phyloP scores from a whole-genome alignment of 2,888 invertebrate genomes.

The Amitus sp. region DNA sequence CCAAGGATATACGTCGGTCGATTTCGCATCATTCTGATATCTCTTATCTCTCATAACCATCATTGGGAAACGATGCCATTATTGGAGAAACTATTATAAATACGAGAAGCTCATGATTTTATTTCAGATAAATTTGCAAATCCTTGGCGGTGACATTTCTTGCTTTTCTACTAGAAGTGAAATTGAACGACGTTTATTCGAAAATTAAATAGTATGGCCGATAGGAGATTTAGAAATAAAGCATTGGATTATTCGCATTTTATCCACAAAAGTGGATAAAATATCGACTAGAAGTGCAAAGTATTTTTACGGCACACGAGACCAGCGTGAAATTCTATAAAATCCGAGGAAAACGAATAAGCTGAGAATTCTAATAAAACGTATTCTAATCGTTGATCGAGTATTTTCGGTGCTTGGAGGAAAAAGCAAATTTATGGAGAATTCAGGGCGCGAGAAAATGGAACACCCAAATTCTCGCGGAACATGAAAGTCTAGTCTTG shows the following conservation, averaged over 20 bases:
- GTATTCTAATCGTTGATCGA: too few species aligned
- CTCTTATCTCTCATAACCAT: not conserved
- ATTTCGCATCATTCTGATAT: not conserved
- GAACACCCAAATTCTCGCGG: constrained; percentile 20
- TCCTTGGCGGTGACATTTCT: too few species aligned
- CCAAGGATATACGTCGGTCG: not conserved
- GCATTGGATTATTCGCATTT: not conserved
- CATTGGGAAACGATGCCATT: not conserved
- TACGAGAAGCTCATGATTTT: too few species aligned
- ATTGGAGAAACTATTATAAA: not conserved
- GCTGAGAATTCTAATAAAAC: constrained; percentile 27
- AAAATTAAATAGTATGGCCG: too few species aligned
- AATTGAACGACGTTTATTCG: not conserved
- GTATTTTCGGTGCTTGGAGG: too few species aligned
- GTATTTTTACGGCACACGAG: not conserved
- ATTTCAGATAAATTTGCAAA: too few species aligned
- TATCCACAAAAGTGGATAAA: too few species aligned
- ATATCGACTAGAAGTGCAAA: not conserved
- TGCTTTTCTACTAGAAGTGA: not conserved
- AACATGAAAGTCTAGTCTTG: constrained; percentile 33
- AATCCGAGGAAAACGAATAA: too few species aligned
- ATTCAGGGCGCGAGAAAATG: constrained; percentile 25
- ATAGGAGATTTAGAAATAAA: too few species aligned
- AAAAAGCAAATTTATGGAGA: constrained; percentile 44
- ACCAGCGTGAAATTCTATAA: constrained; percentile 17